phyloP scores from a whole-genome alignment of 1,140 invertebrate genomes.

The Heliothis subflexa region DNA sequence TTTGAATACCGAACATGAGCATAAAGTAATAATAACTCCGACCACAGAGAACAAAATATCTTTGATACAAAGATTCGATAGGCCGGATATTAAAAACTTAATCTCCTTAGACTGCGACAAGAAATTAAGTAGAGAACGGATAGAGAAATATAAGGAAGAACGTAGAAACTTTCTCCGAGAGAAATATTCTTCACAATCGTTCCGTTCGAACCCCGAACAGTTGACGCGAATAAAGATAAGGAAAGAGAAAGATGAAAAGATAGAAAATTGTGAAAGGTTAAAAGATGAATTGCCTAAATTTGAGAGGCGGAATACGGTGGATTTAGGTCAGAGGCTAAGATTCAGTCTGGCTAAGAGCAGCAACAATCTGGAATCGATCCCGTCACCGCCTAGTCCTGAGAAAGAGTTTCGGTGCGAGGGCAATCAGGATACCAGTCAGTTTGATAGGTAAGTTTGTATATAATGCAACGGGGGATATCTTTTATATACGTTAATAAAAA shows the following conservation, averaged over 20 bases:
- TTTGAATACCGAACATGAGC: constrained; percentile 74
- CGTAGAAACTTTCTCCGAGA: constrained; percentile 94
- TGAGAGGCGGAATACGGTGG: constrained; percentile 82
- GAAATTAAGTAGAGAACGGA: constrained; percentile 90
- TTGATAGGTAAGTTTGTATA: constrained; percentile 55
- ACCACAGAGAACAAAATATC: constrained; percentile 88
- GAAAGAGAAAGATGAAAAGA: constrained; percentile 71
- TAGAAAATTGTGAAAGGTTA: constrained; percentile 67
- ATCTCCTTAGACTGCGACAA: constrained; percentile 85
- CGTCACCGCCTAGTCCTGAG: constrained; percentile 68
- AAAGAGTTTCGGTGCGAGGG: constrained; percentile 48
- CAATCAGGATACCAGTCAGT: constrained; percentile 47
- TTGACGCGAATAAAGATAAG: constrained; percentile 76
- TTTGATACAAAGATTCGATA: constrained; percentile 85
- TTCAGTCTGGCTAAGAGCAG: constrained; percentile 76
- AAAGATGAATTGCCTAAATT: constrained; percentile 76
- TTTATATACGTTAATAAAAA: neutral
- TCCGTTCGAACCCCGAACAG: constrained; percentile 87
- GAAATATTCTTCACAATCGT: constrained; percentile 94
- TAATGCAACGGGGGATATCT: neutral
- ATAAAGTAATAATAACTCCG: constrained; percentile 82
- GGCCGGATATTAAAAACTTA: constrained; percentile 80
- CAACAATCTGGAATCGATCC: constrained; percentile 75
- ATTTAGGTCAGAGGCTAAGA: constrained; percentile 81
- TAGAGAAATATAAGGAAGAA: constrained; percentile 97